Evolutionary conservation across 2,113 vertebrate genomes (phyloP).

Genomic region (Myrmecobius fasciatus): DNA sequence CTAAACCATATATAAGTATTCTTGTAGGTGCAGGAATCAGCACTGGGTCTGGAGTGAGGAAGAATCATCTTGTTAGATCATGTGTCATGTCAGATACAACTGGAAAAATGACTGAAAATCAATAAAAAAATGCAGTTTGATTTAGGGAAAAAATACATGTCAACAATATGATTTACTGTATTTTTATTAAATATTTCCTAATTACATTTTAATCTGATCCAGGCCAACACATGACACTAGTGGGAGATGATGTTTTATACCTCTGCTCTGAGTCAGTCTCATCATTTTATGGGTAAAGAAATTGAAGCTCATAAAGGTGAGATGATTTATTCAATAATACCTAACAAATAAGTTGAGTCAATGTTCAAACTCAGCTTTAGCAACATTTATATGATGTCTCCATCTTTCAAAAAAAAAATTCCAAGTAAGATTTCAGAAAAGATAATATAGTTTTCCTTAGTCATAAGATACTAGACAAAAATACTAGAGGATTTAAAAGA

Average conservation of each 20-base stretch:
- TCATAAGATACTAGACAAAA: neutral
- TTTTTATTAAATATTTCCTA: neutral
- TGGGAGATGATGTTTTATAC: neutral
- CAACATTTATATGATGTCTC: neutral
- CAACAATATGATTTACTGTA: neutral
- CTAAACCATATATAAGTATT: neutral
- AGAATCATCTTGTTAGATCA: neutral
- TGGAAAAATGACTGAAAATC: neutral
- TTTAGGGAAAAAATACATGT: neutral
- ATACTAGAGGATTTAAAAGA: neutral
- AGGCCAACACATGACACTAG: neutral
- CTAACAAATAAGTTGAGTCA: neutral
- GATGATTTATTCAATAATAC: neutral
- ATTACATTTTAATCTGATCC: neutral
- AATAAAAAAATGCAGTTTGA: neutral
- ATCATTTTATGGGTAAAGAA: neutral
- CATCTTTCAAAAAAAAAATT: neutral
- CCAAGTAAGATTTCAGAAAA: neutral
- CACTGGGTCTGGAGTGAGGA: neutral
- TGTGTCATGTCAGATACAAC: neutral
- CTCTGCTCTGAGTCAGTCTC: neutral
- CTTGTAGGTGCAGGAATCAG: neutral
- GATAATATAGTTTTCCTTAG: neutral
- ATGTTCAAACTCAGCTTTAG: neutral
- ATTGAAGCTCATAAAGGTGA: neutral